Base-by-base conservation (phyloP, 92 coral and sea anemone species). In the Diadumene lineata region DNA sequence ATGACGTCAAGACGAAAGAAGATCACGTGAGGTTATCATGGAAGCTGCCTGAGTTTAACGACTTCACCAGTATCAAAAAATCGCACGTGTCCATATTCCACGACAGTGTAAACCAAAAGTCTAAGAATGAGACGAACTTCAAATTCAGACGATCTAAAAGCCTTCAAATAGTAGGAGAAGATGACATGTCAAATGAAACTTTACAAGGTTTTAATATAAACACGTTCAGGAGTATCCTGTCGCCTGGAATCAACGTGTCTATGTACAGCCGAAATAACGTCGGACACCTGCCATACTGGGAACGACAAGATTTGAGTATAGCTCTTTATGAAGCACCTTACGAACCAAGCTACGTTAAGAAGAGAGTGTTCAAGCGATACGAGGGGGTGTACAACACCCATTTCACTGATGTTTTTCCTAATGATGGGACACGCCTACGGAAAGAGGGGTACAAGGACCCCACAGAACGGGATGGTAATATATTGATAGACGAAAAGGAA, bases 361-460 rank as follows among this genome's bases (percentile, higher is more conserved):
- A 82, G 55, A 27, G 62, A 17, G 46, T 55, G 26, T 60, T 84
- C 3, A 81, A 84, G 50, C 85, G 81, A 17, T 87, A 75, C 68
- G 92, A 91, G 44, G 97, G 97, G 8, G 62, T 86, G 1, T 84
- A 89, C 79, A 72, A 58, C 46, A 87, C 97, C 6, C 92, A 91
- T 77, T 87, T 77, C 18, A 88, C 81, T 27, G 81, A 83, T 29
- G 84, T 87, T 33, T 91, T 73, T 76, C 97, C 97, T 50, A 77
- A 82, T 43, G 97, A 91, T 73, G 87, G 87, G 26, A 81, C 97
- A 0, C 6, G n/a, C 6, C 43, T 62, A 8, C 68, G 34, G 1
- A 82, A 71, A 30, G 66, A 75, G 24, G 88, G 90, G 30, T 62
- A 87, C 68, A 87, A 46, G 43, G 90, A 80, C 64, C 79, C 79